These are phyloP conservation scores for Dreissena polymorpha DNA, from an alignment of 1,140 invertebrate genomes.

Conservation along the genomic window DNA sequence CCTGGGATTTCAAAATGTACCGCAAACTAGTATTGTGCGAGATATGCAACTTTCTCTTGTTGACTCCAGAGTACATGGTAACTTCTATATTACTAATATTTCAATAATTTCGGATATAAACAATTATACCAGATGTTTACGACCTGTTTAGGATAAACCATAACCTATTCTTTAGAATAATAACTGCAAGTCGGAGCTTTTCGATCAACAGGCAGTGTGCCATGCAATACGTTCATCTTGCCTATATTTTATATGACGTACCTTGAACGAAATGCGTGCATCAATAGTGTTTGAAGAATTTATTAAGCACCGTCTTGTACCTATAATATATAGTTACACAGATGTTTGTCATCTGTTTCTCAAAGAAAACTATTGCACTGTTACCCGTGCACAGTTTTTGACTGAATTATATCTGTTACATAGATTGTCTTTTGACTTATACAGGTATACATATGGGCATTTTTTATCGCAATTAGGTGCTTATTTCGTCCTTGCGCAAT, in stretches of 20 bases:
- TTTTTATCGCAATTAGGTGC: slow-evolving; percentile 25
- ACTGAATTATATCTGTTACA: slow-evolving; percentile 56
- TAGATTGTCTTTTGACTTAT: slow-evolving; percentile 60
- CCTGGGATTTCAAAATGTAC: slow-evolving; percentile 70
- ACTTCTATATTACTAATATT: too few relatives aligned
- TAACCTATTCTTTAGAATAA: too few relatives aligned
- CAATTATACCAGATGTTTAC: too few relatives aligned
- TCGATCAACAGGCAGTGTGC: too few relatives aligned
- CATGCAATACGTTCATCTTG: too few relatives aligned
- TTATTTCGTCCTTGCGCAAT: slow-evolving; percentile 11
- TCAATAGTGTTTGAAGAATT: too few relatives aligned
- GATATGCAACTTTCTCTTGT: slow-evolving; percentile 67
- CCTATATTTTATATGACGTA: too few relatives aligned
- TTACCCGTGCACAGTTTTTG: slow-evolving; percentile 61
- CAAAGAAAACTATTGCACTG: slow-evolving; percentile 73
- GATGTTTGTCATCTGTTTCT: slow-evolving; percentile 96
- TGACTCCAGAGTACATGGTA: slow-evolving; percentile 73
- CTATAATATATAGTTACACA: slow-evolving; percentile 85
- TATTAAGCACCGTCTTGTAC: too few relatives aligned
- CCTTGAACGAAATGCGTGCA: too few relatives aligned
- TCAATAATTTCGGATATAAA: too few relatives aligned
- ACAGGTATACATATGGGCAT: slow-evolving; percentile 73
- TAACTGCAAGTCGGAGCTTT: too few relatives aligned
- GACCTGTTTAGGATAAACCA: too few relatives aligned
- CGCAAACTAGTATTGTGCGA: slow-evolving; percentile 66